Evolutionary conservation across 2,797 vertebrate genomes (phyloP).

Genomic region (Eremophila alpestris): DNA sequence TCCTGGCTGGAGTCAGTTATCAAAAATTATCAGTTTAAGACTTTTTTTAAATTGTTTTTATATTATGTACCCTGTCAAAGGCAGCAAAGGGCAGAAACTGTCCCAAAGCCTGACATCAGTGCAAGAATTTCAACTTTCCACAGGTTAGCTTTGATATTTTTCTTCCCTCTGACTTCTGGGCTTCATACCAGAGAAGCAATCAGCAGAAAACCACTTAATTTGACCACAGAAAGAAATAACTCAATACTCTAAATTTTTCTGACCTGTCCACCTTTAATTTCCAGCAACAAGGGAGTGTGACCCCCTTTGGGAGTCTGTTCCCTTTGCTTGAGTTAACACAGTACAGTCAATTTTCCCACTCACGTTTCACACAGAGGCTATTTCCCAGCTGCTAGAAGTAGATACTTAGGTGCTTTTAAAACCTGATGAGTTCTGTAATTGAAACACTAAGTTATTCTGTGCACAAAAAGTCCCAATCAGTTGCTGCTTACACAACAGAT

Average conservation of each 20-base stretch:
- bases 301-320: neutral
- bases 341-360: neutral
- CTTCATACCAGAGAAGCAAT: neutral
- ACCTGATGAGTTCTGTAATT: constrained; percentile 18
- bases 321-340: constrained; percentile 12
- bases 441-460: neutral
- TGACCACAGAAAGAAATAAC: neutral
- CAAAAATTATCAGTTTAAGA: neutral
- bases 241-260: neutral
- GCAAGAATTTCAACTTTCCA: neutral
- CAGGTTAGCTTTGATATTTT: neutral
- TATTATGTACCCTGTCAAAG: neutral
- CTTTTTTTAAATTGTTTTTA: neutral
- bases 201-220: neutral
- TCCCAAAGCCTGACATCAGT: neutral
- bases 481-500: neutral
- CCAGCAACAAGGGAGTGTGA: neutral
- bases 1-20: neutral
- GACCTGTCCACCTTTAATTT: neutral
- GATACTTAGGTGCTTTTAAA: constrained; percentile 19
- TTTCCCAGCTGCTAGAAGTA: constrained; percentile 7
- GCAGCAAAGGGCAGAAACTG: neutral
- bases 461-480: neutral
- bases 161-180: neutral
- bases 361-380: neutral